Conservation (phyloP, 2,113 vertebrate genomes). For the Parus major region DNA sequence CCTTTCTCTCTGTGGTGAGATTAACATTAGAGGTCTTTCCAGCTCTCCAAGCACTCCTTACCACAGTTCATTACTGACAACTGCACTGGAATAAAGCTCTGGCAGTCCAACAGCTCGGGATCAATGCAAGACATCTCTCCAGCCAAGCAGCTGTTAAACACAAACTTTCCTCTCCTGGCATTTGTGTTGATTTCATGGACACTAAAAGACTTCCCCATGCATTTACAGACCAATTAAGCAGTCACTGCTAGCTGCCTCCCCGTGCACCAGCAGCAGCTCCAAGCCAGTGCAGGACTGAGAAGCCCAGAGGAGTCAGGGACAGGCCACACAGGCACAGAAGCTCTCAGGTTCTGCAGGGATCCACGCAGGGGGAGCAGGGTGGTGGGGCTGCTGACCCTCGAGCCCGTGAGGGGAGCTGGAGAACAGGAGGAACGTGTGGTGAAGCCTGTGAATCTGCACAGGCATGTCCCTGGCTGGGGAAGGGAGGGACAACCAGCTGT, state of each 20-base stretch:
- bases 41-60: not conserved
- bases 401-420: not conserved
- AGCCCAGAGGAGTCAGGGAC: not conserved
- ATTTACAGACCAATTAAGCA: not conserved
- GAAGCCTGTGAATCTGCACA: not conserved
- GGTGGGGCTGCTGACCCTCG: fast-evolving
- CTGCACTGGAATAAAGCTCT: not conserved
- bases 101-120: not conserved
- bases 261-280: not conserved
- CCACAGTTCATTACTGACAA: not conserved
- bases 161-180: not conserved
- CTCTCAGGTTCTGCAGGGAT: not conserved
- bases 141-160: not conserved
- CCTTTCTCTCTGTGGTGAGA: not conserved
- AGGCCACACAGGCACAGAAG: not conserved
- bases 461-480: not conserved
- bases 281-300: not conserved
- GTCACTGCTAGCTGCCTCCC: not conserved
- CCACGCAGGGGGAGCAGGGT: not conserved
- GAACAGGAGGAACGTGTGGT: fast-evolving
- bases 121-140: not conserved
- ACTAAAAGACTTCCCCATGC: not conserved
- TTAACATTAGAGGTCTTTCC: not conserved
- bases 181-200: not conserved
- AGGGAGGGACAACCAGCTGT: not conserved